Base-by-base conservation (phyloP, 2,797 vertebrate species). In the Karalla daura region DNA sequence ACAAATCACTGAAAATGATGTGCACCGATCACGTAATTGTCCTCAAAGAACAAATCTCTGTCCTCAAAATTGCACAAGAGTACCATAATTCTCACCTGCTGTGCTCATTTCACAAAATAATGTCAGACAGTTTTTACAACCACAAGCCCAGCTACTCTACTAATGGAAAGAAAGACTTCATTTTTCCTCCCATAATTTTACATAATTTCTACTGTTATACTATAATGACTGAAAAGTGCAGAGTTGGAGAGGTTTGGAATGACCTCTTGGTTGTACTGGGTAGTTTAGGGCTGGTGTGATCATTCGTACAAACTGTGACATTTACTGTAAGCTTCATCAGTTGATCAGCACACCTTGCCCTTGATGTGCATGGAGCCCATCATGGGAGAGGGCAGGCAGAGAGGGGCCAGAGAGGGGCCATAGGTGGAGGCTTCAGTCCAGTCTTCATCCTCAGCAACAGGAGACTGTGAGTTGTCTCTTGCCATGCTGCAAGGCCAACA, bases 271-370 rank as follows among this genome's bases (percentile, higher is more conserved):
- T 30, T 17, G 13, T 37, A 28, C 40, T 21, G 32, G 32, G 51
- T 13, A 20, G 20, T 24, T 52, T 46, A 27, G 33, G 13, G 5
- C 14, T 28, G 25, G 25, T 9, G 6, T n/a, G 23, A 28, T 28
- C n/a, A 28, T 46, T 17, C 17, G 41, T 54, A 17, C 35, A 23
- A 30, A 30, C 9, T 3, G 1, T 47, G 49, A 17, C 35, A 63
- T 55, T 62, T n/a, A n/a, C n/a, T n/a, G n/a, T n/a, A 30, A 62
- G 44, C 50, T 35, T 45, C 45, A 44, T 58, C 45, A 39, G 44
- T 4, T 15, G 39, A 9, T 25, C 47, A 40, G 15, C 6, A n/a
- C n/a, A n/a, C n/a, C n/a, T n/a, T n/a, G n/a, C n/a, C n/a, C n/a
- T n/a, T n/a, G n/a, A n/a, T 45, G 27, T 50, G 36, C 44, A 36